A percentile compares a stretch with the other conserved stretches of the same genome.
phyloP scores from a whole-genome alignment of 1,140 invertebrate genomes.

The Sesamia nonagrioides region DNA sequence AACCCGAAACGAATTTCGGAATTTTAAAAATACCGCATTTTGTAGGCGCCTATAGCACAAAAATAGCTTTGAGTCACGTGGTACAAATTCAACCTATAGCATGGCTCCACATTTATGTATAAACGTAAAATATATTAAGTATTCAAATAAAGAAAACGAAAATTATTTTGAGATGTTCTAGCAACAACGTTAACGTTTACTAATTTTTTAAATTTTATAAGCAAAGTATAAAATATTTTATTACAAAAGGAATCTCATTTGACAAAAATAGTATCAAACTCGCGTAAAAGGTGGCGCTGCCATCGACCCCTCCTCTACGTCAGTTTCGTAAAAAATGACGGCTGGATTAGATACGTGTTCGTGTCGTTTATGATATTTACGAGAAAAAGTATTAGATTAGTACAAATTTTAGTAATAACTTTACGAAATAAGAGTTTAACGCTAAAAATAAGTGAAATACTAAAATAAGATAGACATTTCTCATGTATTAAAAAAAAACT shows the following conservation, averaged over 20 bases:
- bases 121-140: conserved; percentile 66
- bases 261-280: conserved; percentile 79
- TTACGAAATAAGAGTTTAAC: conserved; percentile 66
- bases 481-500: conserved; percentile 81
- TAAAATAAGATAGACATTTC: conserved; percentile 67
- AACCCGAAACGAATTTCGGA: conserved; percentile 80
- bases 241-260: conserved; percentile 73
- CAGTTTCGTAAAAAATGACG: conserved; percentile 88
- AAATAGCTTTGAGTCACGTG: conserved; percentile 86
- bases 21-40: conserved; percentile 88
- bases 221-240: conserved; percentile 25
- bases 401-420: conserved; percentile 72
- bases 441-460: conserved; percentile 78
- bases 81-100: conserved; percentile 85
- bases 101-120: conserved; percentile 86
- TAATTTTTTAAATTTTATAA: conserved; percentile 20
- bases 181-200: background rate
- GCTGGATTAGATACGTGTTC: conserved; percentile 88
- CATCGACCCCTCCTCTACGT: conserved; percentile 73
- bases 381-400: conserved; percentile 83
- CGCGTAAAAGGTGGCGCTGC: conserved; percentile 80
- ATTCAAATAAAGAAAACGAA: conserved; percentile 36
- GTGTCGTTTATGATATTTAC: conserved; percentile 89
- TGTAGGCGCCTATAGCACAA: conserved; percentile 83
- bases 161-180: conserved; percentile 19